Evolutionary conservation across 2,888 invertebrate species (phyloP), one percentile per base, ranked within the genome.

Genomic region (Lasiommata megera): DNA sequence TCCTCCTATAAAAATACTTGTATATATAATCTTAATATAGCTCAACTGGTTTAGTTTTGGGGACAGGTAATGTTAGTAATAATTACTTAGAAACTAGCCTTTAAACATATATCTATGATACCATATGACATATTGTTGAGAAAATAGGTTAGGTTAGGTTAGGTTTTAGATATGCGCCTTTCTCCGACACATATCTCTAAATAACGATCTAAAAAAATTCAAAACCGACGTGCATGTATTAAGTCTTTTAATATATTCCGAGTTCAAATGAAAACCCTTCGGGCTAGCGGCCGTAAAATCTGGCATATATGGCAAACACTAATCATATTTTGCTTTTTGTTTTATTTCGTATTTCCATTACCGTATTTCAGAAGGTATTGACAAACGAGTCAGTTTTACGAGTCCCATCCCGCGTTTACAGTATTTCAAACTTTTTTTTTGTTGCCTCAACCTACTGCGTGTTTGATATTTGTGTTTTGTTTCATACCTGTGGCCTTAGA

Each of bases 301-400:
- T 76, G 81, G 77, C 86, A 86, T 84, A 73, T 84, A 82, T 78
- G 81, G 84, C 84, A 81, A 82, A 85, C 87, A 88, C 89, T 89
- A 88, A 88, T 89, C 88, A 88, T 87, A 88, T 87, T 88, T 86
- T 90, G 88, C 88, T 88, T 89, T 51, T 51, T 51, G 50, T 37
- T 89, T 89, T 90, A 90, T 88, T 88, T 86, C 88, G 82, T 82
- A 88, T 90, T 89, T 90, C 89, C 89, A 89, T 90, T 90, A 89
- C 82, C 86, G 84, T 89, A 89, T 88, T 89, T 88, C 89, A 88
- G 86, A 88, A 88, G 80, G 86, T 89, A 90, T 89, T 89, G 89
- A 89, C 88, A 84, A 84, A 88, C 84, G 88, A 79, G 88, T 84
- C 87, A 85, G 86, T 88, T 89, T 89, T 89, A 89, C 79, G 88